Conservation (phyloP, 2,888 invertebrate genomes). For the Meiosimyza platycephala region DNA sequence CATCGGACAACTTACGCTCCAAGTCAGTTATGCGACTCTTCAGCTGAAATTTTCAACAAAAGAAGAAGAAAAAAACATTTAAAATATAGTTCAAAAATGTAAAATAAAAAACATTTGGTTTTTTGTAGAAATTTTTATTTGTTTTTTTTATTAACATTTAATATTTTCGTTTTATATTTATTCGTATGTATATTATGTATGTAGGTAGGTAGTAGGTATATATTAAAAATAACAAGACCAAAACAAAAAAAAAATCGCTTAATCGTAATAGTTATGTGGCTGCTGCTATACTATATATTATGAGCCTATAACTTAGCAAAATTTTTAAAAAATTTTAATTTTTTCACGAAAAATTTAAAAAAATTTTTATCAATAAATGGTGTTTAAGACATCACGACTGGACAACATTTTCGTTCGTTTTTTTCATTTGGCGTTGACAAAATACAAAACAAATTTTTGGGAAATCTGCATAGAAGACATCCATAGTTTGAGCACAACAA, state of each 20-base stretch:
- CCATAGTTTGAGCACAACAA: constrained; percentile 39
- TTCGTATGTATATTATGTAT: background rate
- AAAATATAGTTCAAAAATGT: constrained; percentile 38
- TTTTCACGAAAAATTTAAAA: constrained; percentile 8
- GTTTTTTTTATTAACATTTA: background rate
- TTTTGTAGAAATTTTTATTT: constrained; percentile 36
- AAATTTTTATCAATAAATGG: constrained; percentile 4
- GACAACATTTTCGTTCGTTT: background rate
- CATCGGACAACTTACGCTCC: constrained; percentile 78
- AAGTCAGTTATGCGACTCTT: constrained; percentile 73
- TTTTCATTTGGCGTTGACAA: background rate
- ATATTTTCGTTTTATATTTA: background rate
- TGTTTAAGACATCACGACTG: background rate
- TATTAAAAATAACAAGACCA: constrained; percentile 16
- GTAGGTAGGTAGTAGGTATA: no score
- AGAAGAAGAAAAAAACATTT: constrained; percentile 34
- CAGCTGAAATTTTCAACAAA: constrained; percentile 59
- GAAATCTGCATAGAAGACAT: constrained; percentile 40
- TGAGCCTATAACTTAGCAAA: background rate
- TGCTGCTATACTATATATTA: background rate
- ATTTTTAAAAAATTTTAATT: constrained; percentile 12
- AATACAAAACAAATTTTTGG: background rate
- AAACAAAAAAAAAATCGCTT: constrained; percentile 1
- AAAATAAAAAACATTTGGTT: constrained; percentile 37
- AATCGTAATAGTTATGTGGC: background rate